Conservation (phyloP, 2,113 vertebrate species). For the Hemicordylus capensis region DNA sequence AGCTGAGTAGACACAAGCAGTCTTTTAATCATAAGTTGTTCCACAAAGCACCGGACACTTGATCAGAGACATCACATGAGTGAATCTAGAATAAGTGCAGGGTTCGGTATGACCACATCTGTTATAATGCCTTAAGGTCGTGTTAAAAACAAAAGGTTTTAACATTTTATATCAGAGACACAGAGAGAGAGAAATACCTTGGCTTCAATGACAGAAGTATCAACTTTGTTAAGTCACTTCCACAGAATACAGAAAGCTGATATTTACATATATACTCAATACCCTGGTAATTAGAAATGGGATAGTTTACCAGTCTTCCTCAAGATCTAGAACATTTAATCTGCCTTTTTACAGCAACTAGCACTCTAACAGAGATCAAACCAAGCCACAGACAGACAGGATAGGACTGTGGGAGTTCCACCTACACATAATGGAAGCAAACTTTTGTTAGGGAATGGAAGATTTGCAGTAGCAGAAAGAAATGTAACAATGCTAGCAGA, state of each 20-base stretch:
- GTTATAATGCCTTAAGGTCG: no score
- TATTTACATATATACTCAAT: not conserved
- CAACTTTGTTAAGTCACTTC: not conserved
- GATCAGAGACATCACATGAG: no score
- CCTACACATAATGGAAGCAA: not conserved
- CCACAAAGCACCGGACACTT: no score
- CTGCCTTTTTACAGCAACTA: not conserved
- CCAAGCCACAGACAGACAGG: not conserved
- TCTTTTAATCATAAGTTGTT: no score
- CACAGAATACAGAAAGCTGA: not conserved
- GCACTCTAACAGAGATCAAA: no score
- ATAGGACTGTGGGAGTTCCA: not conserved
- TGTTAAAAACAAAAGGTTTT: no score
- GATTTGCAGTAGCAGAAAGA: not conserved
- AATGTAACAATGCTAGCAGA: not conserved
- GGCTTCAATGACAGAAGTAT: not conserved
- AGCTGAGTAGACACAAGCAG: no score
- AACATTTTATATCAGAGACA: no score
- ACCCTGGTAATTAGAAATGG: not conserved
- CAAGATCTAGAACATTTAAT: not conserved
- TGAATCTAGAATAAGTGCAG: no score
- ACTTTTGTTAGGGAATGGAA: not conserved
- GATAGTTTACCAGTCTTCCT: not conserved
- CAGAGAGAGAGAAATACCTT: no score
- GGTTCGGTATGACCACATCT: no score